A percentile compares a stretch with the other conserved stretches of the same genome.
These are phyloP conservation scores for Mythimna lalbum DNA, from an alignment of 2,888 invertebrate species.

Conservation along the genomic window DNA sequence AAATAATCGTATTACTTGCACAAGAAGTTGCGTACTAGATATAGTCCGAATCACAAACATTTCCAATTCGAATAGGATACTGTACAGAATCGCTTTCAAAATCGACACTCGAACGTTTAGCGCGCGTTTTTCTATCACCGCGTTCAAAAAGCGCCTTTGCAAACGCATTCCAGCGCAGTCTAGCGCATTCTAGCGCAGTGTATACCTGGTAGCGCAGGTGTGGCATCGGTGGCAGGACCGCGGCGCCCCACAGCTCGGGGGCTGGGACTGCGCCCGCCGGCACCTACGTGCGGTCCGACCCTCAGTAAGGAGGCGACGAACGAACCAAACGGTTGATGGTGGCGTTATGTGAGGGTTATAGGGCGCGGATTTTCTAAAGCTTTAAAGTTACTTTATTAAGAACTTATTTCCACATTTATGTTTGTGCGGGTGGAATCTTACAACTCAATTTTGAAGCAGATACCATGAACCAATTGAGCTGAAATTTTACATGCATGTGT, in stretches of 20 bases:
- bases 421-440: no score
- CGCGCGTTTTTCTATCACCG: neutral
- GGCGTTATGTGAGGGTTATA: constrained; percentile 19
- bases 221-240: constrained; percentile 81
- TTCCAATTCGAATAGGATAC: no score
- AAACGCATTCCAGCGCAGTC: constrained; percentile 18
- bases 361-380: neutral
- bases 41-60: no score
- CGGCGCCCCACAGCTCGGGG: constrained; percentile 82
- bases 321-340: constrained; percentile 36
- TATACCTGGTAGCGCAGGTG: constrained; percentile 84
- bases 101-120: neutral
- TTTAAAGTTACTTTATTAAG: neutral
- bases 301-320: constrained; percentile 27
- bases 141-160: neutral
- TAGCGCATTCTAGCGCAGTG: constrained; percentile 22
- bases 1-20: no score
- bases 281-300: constrained; percentile 54
- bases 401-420: no score
- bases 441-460: no score
- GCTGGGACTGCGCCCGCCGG: constrained; percentile 62
- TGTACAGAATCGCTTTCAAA: no score
- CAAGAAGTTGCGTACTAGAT: no score
- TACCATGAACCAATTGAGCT: no score
- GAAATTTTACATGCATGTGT: no score